A percentile compares a stretch with the other conserved stretches of the same genome.
Evolutionary conservation across 2,797 vertebrate genomes (phyloP).

Genomic region (Schizothorax lantsangensis): DNA sequence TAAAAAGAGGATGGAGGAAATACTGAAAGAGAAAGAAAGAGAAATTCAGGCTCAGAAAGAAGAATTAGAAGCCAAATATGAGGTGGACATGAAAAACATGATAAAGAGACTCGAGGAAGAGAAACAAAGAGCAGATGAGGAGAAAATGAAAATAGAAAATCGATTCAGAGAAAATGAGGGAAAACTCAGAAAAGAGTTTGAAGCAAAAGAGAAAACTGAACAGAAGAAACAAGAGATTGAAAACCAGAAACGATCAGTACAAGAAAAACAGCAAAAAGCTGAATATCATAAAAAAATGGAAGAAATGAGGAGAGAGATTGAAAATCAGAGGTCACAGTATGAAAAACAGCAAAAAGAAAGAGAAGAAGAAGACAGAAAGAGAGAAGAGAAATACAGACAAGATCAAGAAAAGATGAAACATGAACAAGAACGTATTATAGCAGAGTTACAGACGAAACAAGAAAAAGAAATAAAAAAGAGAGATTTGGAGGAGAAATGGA

Average conservation of each 20-base stretch:
- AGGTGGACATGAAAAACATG: fast-evolving
- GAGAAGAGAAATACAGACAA: too few relatives aligned
- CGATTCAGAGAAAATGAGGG: background rate
- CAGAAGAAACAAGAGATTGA: background rate
- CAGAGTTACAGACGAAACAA: too few relatives aligned
- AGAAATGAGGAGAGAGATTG: too few relatives aligned
- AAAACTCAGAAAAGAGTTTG: background rate
- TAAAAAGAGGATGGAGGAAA: background rate
- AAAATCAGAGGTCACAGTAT: too few relatives aligned
- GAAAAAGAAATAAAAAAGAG: too few relatives aligned
- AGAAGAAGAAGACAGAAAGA: too few relatives aligned
- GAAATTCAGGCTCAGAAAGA: background rate
- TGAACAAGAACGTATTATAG: too few relatives aligned
- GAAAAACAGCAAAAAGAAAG: too few relatives aligned
- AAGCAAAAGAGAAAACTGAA: background rate
- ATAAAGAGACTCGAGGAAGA: background rate
- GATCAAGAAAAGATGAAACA: too few relatives aligned
- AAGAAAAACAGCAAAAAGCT: background rate
- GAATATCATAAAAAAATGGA: too few relatives aligned
- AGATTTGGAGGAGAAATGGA: too few relatives aligned
- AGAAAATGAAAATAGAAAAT: background rate
- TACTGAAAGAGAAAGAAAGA: background rate
- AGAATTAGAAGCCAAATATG: fast-evolving
- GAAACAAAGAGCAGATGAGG: background rate
- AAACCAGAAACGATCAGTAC: background rate